Percentiles rank a stretch among this genome's conserved stretches.
These are phyloP conservation scores for Chauna torquata DNA, from an alignment of 2,113 vertebrate genomes.

Conservation along the genomic window DNA sequence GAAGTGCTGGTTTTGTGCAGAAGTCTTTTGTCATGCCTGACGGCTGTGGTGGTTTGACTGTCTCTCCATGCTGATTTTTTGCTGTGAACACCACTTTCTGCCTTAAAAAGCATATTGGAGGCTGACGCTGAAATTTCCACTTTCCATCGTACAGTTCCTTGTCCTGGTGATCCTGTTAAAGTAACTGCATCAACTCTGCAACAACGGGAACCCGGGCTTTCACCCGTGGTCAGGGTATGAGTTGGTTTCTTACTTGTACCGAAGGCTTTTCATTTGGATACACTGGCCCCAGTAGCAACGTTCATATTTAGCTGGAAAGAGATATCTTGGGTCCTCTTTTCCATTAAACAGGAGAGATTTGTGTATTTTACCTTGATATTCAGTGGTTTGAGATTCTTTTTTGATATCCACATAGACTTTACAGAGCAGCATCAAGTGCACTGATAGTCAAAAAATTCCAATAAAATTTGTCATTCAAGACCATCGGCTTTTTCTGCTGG, in stretches of 20 bases:
- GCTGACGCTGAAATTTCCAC: not conserved
- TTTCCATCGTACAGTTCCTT: not conserved
- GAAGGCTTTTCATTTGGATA: too few species aligned
- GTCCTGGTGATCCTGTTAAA: not conserved
- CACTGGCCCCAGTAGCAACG: not conserved
- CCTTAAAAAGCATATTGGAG: not conserved
- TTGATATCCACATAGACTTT: not conserved
- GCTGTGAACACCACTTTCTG: accelerated
- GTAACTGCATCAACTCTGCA: too few species aligned
- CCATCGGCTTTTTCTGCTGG: not conserved
- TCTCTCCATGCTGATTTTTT: not conserved
- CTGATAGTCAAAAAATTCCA: not conserved
- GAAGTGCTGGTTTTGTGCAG: not conserved
- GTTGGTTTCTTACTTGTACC: not conserved
- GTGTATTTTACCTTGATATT: not conserved
- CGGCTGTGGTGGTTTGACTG: not conserved
- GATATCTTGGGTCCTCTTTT: not conserved
- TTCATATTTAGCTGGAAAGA: not conserved
- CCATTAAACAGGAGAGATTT: not conserved
- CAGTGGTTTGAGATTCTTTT: not conserved
- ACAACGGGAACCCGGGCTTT: not conserved
- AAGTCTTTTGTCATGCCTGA: not conserved
- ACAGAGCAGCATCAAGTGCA: not conserved
- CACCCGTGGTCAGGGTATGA: not conserved
- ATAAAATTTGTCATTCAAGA: not conserved